Base-by-base conservation (phyloP, 2,888 invertebrate species). In the Trypoxylon attenuatum region DNA sequence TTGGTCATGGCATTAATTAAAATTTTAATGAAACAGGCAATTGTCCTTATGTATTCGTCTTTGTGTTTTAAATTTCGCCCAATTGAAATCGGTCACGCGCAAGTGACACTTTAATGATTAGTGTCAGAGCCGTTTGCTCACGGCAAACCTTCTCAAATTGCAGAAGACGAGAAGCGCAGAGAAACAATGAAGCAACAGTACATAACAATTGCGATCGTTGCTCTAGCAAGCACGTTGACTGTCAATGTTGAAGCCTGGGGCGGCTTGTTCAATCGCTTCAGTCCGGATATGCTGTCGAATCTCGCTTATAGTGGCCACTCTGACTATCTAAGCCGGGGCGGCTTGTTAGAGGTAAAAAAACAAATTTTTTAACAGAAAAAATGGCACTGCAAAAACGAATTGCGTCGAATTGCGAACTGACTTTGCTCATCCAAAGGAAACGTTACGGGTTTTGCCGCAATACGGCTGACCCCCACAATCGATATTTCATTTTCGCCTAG, bases 221-320 rank as follows among this genome's bases (percentile, higher is more conserved):
- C 76, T 27, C 55, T 81, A 21, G 69, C 74, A 60, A 78, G 78
- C 67, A 81, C 80, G 67, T 70, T 80, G 61, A 67, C 79, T 5
- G 70, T 72, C 22, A 77, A 73, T 5, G 87, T 82, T 19, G 88
- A 91, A 71, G 93, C 92, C 33, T 94, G 94, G 94, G 94, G 94
- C 16, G 94, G 94, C 0, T 89, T 94, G 21, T 95, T 95, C 88
- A 95, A 95, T 87, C 91, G 95, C 71, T 95, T 95, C 88, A 94
- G 94, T 80, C 94, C 94, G n/a, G 94, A 94, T 84, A 93, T 94
- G 92, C 88, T 94, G 41, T 92, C 93, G 60, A 94, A 94, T 86
- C 88, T 94, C 87, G 94, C 94, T 15, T 94, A 94, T 79, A 94
- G 93, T 0, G 90, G 90, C n/a, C 91, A 91, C 76, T 89, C 90